phyloP scores from a whole-genome alignment of 2,888 invertebrate genomes.

The Caenorhabditis japonica region DNA sequence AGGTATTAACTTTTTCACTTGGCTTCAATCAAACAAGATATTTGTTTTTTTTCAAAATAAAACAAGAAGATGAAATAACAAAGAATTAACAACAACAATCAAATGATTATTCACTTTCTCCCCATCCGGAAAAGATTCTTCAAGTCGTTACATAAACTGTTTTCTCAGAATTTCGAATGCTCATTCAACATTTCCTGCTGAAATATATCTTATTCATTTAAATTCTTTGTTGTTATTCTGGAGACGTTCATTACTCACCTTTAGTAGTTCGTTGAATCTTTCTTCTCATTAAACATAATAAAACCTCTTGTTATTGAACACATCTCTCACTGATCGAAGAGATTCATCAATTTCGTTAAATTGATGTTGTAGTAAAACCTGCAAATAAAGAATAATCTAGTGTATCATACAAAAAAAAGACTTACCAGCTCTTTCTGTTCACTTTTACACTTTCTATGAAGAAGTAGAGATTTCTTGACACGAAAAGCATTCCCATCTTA shows the following conservation, averaged over 20 bases:
- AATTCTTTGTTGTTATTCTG: constrained; percentile 5
- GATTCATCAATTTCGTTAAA: constrained; percentile 6
- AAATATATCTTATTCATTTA: constrained; percentile 11
- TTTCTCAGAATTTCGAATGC: constrained; percentile 7
- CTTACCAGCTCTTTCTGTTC: constrained; percentile 13
- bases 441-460: constrained; percentile 11
- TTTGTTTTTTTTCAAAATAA: no score
- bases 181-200: constrained; percentile 6
- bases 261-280: constrained; percentile 5
- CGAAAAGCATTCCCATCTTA: constrained; percentile 5
- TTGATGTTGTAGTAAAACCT: constrained; percentile 8
- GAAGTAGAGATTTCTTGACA: constrained; percentile 7
- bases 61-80: background rate
- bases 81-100: background rate
- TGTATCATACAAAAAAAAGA: constrained; percentile 10
- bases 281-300: constrained; percentile 4
- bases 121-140: constrained; percentile 3
- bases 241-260: no score
- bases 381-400: background rate
- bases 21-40: no score
- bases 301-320: constrained; percentile 4
- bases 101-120: background rate
- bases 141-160: constrained; percentile 6
- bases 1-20: no score
- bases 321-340: constrained; percentile 7